Percentiles rank a stretch among this genome's conserved stretches.
phyloP scores from a whole-genome alignment of 2,888 invertebrate genomes.

The Euzophera pinguis region DNA sequence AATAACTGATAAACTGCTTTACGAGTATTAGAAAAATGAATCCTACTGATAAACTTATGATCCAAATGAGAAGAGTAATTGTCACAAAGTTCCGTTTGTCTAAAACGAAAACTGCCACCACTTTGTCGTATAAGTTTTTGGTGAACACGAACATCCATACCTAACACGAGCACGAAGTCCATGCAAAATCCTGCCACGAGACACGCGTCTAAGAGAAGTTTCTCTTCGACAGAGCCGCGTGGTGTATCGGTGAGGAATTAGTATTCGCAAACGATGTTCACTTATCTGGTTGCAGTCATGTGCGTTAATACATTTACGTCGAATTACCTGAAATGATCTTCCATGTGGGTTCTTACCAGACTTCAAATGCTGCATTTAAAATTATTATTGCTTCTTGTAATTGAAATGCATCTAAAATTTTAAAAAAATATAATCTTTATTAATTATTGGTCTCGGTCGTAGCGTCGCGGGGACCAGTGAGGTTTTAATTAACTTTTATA shows the following conservation, averaged over 20 bases:
- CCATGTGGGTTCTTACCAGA: too few relatives aligned
- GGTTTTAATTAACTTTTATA: too few relatives aligned
- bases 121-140: slow-evolving; percentile 55
- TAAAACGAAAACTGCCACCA: slow-evolving; percentile 43
- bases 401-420: too few relatives aligned
- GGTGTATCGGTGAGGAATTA: slow-evolving; percentile 20
- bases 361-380: too few relatives aligned
- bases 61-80: slow-evolving; percentile 38
- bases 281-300: slow-evolving; percentile 43
- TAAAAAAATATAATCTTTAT: too few relatives aligned
- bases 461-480: too few relatives aligned
- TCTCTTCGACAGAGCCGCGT: not conserved
- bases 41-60: slow-evolving; percentile 38
- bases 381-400: slow-evolving; percentile 17
- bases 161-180: slow-evolving; percentile 44
- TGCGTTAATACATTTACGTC: slow-evolving; percentile 52
- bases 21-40: slow-evolving; percentile 19
- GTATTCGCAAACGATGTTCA: slow-evolving; percentile 43
- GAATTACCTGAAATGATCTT: slow-evolving; percentile 39
- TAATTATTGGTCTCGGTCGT: too few relatives aligned
- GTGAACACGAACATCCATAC: slow-evolving; percentile 60
- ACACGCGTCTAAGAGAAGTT: slow-evolving; percentile 19
- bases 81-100: slow-evolving; percentile 31
- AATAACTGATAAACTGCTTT: slow-evolving; percentile 18
- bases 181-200: slow-evolving; percentile 40